Base-by-base conservation (phyloP, 2,888 invertebrate species). In the Clanis bilineata region DNA sequence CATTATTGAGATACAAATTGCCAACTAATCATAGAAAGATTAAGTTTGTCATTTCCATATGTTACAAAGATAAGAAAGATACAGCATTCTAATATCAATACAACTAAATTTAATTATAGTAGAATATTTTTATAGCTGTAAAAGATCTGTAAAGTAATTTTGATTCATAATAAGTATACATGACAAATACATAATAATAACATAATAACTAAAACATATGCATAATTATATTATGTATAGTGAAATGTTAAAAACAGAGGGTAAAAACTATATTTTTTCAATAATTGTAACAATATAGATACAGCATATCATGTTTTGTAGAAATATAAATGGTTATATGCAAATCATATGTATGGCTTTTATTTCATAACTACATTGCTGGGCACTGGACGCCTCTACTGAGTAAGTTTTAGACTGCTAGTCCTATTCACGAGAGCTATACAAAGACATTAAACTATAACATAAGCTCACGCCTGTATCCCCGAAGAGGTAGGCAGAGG, bases 251-350 rank as follows among this genome's bases (percentile, higher is more conserved):
- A 64, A 68, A 71, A 71, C 72, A 74, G 64, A 78, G 66, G 39
- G 56, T 56, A 69, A 68, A 72, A 72, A 69, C 76, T 80, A 82
- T 87, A 83, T 86, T 82, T 87, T 85, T 86, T 82, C 80, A 80
- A 71, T 67, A 72, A 63, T 74, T 74, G 70, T 76, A 75, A 74
- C 74, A 74, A 70, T 74, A 79, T 79, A 83, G 76, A 77, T 70
- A 72, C 77, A 73, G 85, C 89, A 90, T 90, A 90, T 90, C 90
- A 89, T 83, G 87, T 88, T 89, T 89, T 87, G 73, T 89, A 88
- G 85, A 83, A 80, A 85, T 86, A 87, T 82, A 86, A 83, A 77
- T 81, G 73, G 75, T 82, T 85, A 83, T 73, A 76, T 73, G 74
- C 74, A 77, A 80, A 74, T 73, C 70, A 28, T 28, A 18, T 51